Evolutionary conservation across 2,888 invertebrate species (phyloP).

Genomic region (Dryadula phaetusa): DNA sequence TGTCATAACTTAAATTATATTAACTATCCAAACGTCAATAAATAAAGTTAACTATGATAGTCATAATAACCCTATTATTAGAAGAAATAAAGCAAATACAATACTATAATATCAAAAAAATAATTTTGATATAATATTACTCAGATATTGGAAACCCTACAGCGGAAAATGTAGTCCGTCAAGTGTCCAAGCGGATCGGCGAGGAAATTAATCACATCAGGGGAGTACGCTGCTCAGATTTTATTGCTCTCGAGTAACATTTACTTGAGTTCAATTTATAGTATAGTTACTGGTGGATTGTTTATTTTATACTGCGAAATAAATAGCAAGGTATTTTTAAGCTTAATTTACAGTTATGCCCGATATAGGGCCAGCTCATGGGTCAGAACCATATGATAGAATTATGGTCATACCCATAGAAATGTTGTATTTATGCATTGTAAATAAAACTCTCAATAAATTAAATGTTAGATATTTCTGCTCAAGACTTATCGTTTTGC

Average conservation of each 20-base stretch:
- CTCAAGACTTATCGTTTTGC: background rate
- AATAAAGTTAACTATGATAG: too few relatives aligned
- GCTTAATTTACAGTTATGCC: background rate
- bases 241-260: constrained; percentile 39
- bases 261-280: constrained; percentile 30
- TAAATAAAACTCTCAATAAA: too few relatives aligned
- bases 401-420: too few relatives aligned
- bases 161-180: constrained; percentile 46
- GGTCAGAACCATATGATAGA: background rate
- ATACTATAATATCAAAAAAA: background rate
- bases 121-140: background rate
- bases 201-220: constrained; percentile 49
- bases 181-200: constrained; percentile 49
- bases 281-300: background rate
- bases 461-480: too few relatives aligned
- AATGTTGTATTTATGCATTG: too few relatives aligned
- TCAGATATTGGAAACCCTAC: constrained; percentile 28
- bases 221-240: constrained; percentile 38
- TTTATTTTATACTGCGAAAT: background rate
- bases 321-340: background rate
- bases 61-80: too few relatives aligned
- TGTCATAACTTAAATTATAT: too few relatives aligned
- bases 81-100: too few relatives aligned
- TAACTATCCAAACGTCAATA: too few relatives aligned
- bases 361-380: background rate